These are phyloP conservation scores for Helostoma temminkii DNA, from an alignment of 2,797 vertebrate genomes.

Conservation along the genomic window DNA sequence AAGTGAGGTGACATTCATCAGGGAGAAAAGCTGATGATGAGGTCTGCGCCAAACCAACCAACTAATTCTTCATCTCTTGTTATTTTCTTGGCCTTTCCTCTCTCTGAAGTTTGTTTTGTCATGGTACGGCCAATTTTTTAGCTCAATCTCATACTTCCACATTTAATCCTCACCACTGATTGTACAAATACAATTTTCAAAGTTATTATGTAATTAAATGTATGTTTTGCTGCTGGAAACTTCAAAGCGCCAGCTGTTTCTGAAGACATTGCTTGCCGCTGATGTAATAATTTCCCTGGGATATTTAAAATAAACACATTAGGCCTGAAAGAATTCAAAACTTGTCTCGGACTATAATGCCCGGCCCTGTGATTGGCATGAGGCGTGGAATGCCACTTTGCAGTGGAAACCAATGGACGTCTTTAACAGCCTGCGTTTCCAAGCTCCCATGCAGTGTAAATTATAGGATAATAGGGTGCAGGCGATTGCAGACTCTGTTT, in stretches of 20 bases:
- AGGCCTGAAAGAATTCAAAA: conserved; percentile 91
- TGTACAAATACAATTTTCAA: conserved; percentile 92
- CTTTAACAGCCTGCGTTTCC: conserved; percentile 86
- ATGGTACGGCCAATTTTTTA: conserved; percentile 83
- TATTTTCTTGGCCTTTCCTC: conserved; percentile 68
- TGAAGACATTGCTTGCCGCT: conserved; percentile 87
- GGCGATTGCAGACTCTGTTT: conserved; percentile 96
- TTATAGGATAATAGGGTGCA: conserved; percentile 97
- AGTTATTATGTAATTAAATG: conserved; percentile 95
- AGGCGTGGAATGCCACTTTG: conserved; percentile 80
- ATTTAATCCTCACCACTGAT: conserved; percentile 90
- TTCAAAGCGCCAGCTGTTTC: conserved; percentile 86
- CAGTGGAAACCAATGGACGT: conserved; percentile 86
- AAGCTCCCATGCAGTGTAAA: conserved; percentile 95
- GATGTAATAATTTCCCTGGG: conserved; percentile 94
- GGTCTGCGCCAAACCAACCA: conserved; percentile 55
- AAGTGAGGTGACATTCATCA: conserved; percentile 79
- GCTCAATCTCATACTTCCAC: conserved; percentile 88
- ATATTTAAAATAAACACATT: conserved; percentile 99
- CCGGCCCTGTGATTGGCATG: conserved; percentile 89
- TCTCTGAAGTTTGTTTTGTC: conserved; percentile 86
- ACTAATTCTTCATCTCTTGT: conserved; percentile 75
- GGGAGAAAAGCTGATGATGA: conserved; percentile 29
- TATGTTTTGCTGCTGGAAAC: conserved; percentile 87
- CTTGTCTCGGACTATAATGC: conserved; percentile 89